These are phyloP conservation scores for Drosophila neotestacea DNA, from an alignment of 2,888 invertebrate genomes.

Conservation along the genomic window DNA sequence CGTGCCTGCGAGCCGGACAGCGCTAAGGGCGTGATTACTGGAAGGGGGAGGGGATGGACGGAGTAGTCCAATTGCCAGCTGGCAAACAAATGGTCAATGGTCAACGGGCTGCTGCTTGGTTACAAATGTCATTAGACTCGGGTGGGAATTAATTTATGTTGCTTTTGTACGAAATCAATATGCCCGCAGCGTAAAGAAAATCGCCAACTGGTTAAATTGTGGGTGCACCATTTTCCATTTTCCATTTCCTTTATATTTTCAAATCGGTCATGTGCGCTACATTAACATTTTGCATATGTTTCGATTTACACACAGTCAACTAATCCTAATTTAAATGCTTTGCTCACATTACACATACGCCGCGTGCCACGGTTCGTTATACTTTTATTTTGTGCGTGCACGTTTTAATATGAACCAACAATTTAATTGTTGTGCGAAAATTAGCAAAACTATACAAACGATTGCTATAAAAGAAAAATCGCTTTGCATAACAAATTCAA, in stretches of 20 bases:
- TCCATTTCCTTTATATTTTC: slow-evolving; percentile 8
- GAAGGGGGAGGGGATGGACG: neutral
- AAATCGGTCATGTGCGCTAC: slow-evolving; percentile 24
- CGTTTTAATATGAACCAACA: slow-evolving; percentile 38
- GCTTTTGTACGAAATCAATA: slow-evolving; percentile 63
- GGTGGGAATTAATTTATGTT: slow-evolving; percentile 72
- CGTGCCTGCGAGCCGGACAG: slow-evolving; percentile 44
- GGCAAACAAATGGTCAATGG: slow-evolving; percentile 41
- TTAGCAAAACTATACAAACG: slow-evolving; percentile 34
- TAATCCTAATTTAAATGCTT: slow-evolving; percentile 77
- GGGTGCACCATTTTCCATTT: slow-evolving; percentile 1
- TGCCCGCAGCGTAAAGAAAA: slow-evolving; percentile 62
- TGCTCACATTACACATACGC: slow-evolving; percentile 42
- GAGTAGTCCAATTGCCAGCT: slow-evolving; percentile 12
- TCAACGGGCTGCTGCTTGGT: slow-evolving; percentile 44
- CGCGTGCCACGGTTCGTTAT: slow-evolving; percentile 12
- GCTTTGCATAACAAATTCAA: slow-evolving; percentile 71
- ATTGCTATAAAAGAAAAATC: slow-evolving; percentile 30
- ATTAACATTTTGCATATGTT: slow-evolving; percentile 69
- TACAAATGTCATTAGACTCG: slow-evolving; percentile 65
- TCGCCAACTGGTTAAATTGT: slow-evolving; percentile 51
- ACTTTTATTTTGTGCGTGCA: slow-evolving; percentile 2
- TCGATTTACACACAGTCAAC: slow-evolving; percentile 56
- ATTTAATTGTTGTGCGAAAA: slow-evolving; percentile 68
- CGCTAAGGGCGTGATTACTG: neutral